A percentile compares a stretch with the other conserved stretches of the same genome.
Conservation (phyloP, 2,888 invertebrate genomes). For the Drosophila cognata region DNA sequence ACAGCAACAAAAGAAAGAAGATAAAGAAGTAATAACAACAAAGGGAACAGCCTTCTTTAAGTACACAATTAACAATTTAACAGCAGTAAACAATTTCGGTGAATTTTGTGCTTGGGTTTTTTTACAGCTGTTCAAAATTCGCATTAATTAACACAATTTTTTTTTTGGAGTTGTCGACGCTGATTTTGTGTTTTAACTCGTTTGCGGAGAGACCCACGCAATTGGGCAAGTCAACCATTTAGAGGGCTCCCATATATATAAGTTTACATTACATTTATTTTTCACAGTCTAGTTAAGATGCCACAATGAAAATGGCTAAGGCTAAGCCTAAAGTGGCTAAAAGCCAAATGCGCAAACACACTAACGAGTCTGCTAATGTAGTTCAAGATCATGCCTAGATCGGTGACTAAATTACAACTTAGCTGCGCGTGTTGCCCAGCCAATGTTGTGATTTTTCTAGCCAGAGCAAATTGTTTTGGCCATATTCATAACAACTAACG, state of each 20-base stretch:
- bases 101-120: slow-evolving; percentile 12
- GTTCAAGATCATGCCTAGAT: slow-evolving; percentile 72
- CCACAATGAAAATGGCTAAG: slow-evolving; percentile 34
- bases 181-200: slow-evolving; percentile 52
- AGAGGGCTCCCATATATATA: slow-evolving; percentile 3
- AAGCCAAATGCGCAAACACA: slow-evolving; percentile 35
- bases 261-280: slow-evolving; percentile 71
- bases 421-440: background rate
- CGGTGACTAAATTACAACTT: slow-evolving; percentile 29
- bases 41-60: slow-evolving; percentile 25
- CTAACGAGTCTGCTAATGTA: slow-evolving; percentile 43
- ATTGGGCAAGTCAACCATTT: slow-evolving; percentile 36
- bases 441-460: slow-evolving; percentile 18
- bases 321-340: slow-evolving; percentile 28
- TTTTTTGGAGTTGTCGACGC: slow-evolving; percentile 7
- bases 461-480: slow-evolving; percentile 35
- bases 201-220: slow-evolving; percentile 61
- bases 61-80: slow-evolving; percentile 54
- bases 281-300: slow-evolving; percentile 77
- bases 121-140: slow-evolving; percentile 36
- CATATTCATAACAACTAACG: slow-evolving; percentile 34
- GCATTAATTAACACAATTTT: slow-evolving; percentile 73
- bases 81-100: slow-evolving; percentile 36
- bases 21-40: background rate
- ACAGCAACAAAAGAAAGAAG: slow-evolving; percentile 25